Evolutionary conservation across 2,888 invertebrate species (phyloP).

Genomic region (Fragum sueziense): DNA sequence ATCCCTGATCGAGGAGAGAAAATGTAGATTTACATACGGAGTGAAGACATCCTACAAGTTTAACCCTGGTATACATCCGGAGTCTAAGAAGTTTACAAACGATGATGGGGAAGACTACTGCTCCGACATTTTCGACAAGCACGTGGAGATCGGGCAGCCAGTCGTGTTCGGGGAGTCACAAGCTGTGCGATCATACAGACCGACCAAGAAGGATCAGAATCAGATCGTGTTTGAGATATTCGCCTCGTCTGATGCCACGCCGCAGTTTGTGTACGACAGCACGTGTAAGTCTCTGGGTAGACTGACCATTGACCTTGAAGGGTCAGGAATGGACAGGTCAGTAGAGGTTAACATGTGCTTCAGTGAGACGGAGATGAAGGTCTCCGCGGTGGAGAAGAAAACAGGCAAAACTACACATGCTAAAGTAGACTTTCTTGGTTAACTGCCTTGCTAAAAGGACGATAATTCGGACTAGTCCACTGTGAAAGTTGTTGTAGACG

Average conservation of each 20-base stretch:
- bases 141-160: slow-evolving; percentile 51
- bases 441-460: no score
- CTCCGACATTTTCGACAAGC: slow-evolving; percentile 49
- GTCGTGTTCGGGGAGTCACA: slow-evolving; percentile 50
- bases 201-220: slow-evolving; percentile 29
- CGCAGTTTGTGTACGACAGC: slow-evolving; percentile 42
- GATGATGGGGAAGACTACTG: slow-evolving; percentile 42
- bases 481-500: no score
- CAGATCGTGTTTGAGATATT: slow-evolving; percentile 43
- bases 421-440: slow-evolving; percentile 55
- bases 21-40: slow-evolving; percentile 57
- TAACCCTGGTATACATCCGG: slow-evolving; percentile 41
- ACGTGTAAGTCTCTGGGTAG: slow-evolving; percentile 49
- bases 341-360: slow-evolving; percentile 57
- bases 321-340: slow-evolving; percentile 36
- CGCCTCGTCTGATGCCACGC: slow-evolving; percentile 45
- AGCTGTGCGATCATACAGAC: slow-evolving; percentile 33
- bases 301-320: slow-evolving; percentile 33
- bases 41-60: slow-evolving; percentile 40
- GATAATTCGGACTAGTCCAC: no score
- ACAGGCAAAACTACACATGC: slow-evolving; percentile 36
- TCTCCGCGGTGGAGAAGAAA: slow-evolving; percentile 48
- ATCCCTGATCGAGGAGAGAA: slow-evolving; percentile 45
- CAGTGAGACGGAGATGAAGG: slow-evolving; percentile 59
- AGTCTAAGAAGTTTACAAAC: slow-evolving; percentile 36